Evolutionary conservation across 2,113 vertebrate species (phyloP), one percentile per base, ranked within the genome.

Genomic region (Halichoerus grypus): DNA sequence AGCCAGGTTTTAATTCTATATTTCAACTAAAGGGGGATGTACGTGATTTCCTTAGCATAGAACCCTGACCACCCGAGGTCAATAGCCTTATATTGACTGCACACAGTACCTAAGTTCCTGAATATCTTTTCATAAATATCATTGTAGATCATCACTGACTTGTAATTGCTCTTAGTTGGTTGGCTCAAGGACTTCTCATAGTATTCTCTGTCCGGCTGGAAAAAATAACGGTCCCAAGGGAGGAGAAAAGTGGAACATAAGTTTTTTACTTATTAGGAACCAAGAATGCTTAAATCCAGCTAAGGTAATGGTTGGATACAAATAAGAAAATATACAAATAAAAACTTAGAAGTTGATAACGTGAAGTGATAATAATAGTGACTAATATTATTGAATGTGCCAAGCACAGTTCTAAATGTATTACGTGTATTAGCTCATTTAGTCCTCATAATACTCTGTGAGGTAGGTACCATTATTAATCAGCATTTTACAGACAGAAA

Each of bases 141-240:
- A n/a, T 51, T 94, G 93, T 39, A 94, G 22, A 74, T 83, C n/a
- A 84, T 65, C 28, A 53, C 10, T n/a, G 31, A 94, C 59, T 94
- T 96, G 16, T 42, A 28, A 87, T 39, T 90, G 51, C 16, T 88
- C 31, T 95, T 83, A 39, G 4, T 63, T 80, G 10, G 28, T 81
- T 59, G 89, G 59, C n/a, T 92, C 55, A 81, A 49, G 46, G 55
- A 82, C 28, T 86, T 96, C 18, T 74, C 13, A 81, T 31, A n/a
- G 28, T 76, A 53, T 72, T 80, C 39, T 94, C 39, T 69, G n/a
- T 53, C 33, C 33, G 82, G 7, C 3, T 67, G 39, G 16, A 51
- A 82, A 55, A 80, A 90, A 88, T 72, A 39, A 90, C 24, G 55
- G 63, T 39, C 3, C 13, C 49, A 92, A 46, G 3, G 28, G 4